Evolutionary conservation across 2,888 invertebrate species (phyloP), one percentile per base, ranked within the genome.

Genomic region (Cerastoderma edule): DNA sequence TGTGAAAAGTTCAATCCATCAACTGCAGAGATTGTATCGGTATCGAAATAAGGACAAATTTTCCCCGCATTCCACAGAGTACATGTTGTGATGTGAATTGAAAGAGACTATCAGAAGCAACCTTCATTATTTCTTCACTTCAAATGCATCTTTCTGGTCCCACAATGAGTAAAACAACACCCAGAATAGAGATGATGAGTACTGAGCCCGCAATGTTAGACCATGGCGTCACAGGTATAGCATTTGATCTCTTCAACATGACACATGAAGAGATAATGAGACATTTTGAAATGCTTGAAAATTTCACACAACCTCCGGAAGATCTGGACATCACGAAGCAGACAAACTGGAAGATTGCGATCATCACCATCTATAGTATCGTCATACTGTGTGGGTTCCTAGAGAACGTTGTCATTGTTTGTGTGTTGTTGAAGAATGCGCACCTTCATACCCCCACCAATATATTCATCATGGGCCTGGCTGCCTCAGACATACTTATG

Each of bases 201-300:
- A 67, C 28, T 53, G 67, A 64, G 22, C 24, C 50, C 10, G 48
- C 67, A 64, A 77, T 8, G 2, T 64, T 73, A 50, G 73, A 68
- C 13, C 35, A 28, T 33, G 71, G 67, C 2, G 66, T 74, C 24
- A 83, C 71, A 22, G 66, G 67, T n/a, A 70, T 80, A 1, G 68
- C 66, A 91, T 32, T 83, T n/a, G 78, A 86, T 67, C 60, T 82
- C 30, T 78, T 54, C 13, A 88, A 88, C 75, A 81, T 86, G 73
- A 85, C 87, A 0, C 44, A 72, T 19, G 88, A 87, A 27, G 87
- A 88, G 97, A 97, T 97, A 93, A 94, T 72, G 65, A 48, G 70
- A 39, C 80, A 86, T 54, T 73, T 79, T 70, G 83, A 85, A 53
- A 75, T 87, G 46, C 50, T 85, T 16, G 75, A 72, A 39, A 88